These are phyloP conservation scores for Ophthalmolycus amberensis DNA, from an alignment of 2,113 vertebrate genomes.

Conservation along the genomic window DNA sequence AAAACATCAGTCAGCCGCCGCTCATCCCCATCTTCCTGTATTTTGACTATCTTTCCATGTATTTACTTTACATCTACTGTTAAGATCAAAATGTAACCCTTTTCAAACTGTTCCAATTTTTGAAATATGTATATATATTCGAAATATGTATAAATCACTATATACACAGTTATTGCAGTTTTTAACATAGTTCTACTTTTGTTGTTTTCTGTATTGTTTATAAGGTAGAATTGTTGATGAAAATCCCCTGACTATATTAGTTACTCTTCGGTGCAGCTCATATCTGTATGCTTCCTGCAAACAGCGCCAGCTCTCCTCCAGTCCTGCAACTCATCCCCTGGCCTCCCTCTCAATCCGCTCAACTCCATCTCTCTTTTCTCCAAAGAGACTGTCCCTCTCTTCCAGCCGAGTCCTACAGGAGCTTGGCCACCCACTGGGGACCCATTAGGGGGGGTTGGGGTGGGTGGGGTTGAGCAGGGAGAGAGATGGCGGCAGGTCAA, in stretches of 20 bases:
- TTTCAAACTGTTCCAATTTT: neutral
- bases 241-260: neutral
- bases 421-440: constrained; percentile 79
- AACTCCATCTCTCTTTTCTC: constrained; percentile 54
- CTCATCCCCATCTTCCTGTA: neutral
- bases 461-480: constrained; percentile 72
- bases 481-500: constrained; percentile 87
- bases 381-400: constrained; percentile 53
- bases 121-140: neutral
- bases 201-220: neutral
- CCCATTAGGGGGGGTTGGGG: constrained; percentile 83
- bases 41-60: neutral
- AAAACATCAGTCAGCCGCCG: constrained; percentile 33
- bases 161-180: neutral
- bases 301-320: neutral
- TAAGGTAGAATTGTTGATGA: neutral
- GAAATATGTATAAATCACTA: neutral
- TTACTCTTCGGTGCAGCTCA: neutral
- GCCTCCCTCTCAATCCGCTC: constrained; percentile 63
- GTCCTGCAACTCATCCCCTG: constrained; percentile 74
- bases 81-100: neutral
- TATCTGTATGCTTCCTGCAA: constrained; percentile 28
- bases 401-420: constrained; percentile 84
- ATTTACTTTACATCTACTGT: neutral
- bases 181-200: neutral